These are phyloP conservation scores for Aporophyla lueneburgensis DNA, from an alignment of 2,888 invertebrate species.

Conservation along the genomic window DNA sequence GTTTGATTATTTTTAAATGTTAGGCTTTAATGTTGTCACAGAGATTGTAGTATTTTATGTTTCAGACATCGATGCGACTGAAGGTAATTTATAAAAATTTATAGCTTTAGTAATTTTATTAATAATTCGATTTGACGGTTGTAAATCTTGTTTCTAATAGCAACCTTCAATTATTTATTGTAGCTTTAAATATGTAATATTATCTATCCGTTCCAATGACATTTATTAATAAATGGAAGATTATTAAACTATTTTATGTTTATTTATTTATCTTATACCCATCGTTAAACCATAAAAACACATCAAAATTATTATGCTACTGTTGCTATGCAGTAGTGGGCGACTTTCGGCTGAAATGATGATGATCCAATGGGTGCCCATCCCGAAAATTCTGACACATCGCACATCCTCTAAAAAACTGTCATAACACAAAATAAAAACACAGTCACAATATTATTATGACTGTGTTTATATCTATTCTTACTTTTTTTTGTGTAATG, in stretches of 20 bases:
- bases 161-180: constrained; percentile 19
- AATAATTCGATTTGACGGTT: constrained; percentile 14
- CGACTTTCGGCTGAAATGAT: not conserved
- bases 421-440: no score
- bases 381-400: not conserved
- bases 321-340: no score
- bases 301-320: no score
- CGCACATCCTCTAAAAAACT: no score
- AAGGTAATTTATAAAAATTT: constrained; percentile 38
- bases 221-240: not conserved
- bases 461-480: no score
- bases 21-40: constrained; percentile 11
- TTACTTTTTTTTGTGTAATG: no score
- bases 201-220: constrained; percentile 12
- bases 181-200: not conserved
- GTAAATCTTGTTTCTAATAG: constrained; percentile 4
- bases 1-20: constrained; percentile 30
- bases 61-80: constrained; percentile 31
- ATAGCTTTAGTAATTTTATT: constrained; percentile 16
- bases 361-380: not conserved
- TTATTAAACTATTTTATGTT: not conserved
- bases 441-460: no score
- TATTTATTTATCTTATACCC: not conserved
- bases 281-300: not conserved
- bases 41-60: constrained; percentile 22